Base-by-base conservation (phyloP, 1,140 invertebrate species). In the Drosophila sturtevanti region DNA sequence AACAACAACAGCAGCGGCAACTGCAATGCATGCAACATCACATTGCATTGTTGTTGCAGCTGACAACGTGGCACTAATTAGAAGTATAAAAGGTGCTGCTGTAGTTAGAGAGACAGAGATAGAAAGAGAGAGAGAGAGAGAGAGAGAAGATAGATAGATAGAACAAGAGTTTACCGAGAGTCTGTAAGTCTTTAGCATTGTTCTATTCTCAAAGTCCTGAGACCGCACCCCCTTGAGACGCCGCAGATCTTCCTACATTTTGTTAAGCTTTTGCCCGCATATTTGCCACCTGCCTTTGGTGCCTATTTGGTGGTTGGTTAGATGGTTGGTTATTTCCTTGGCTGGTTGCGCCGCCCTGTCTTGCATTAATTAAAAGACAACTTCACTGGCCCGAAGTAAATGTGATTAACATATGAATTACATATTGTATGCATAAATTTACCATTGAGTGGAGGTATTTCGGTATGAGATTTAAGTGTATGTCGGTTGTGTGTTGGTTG, bases 361-460 rank as follows among this genome's bases (percentile, higher is more conserved):
- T 89, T 55, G 75, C 72, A 87, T 89, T 89, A 89, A 89, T 89
- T 89, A 89, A 82, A 84, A 82, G 62, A 62, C 54, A 68, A 73
- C 65, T 70, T 64, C 41, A 66, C 27, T 52, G 55, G 61, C 55
- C 63, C 55, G 65, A 22, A 55, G 38, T 41, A 41, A 55, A 73
- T 89, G 76, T 64, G 84, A 89, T 89, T 89, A 89, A 89, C 84
- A 89, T 89, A 89, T 89, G 84, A 89, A 89, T 89, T 82, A 78
- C 84, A 65, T 69, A 89, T 84, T 89, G 84, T 89, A 65, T 60
- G 84, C 84, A 89, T 89, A 89, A 89, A 89, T 89, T 89, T 84
- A 73, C 59, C 84, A 87, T 87, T 84, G 84, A 79, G 77, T 63
- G 48, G 60, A 55, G 16, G 5, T 18, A 44, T n/a, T 4, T 10